Conservation (phyloP, 2,888 invertebrate species). For the Philhelius pedissequus region DNA sequence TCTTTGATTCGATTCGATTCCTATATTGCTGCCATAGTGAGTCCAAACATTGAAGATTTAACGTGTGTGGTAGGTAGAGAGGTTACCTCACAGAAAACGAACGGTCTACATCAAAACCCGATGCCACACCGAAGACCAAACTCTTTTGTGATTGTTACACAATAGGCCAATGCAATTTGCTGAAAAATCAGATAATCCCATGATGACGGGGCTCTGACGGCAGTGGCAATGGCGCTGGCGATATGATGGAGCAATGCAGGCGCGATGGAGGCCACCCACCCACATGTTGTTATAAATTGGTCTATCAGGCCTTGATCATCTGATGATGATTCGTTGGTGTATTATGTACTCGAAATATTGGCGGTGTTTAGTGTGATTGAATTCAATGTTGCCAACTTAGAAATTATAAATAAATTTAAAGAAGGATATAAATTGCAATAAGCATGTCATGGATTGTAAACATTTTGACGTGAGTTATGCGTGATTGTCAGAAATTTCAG, state of each 20-base stretch:
- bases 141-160: constrained; percentile 46
- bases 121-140: constrained; percentile 7
- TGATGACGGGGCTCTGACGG: constrained; percentile 39
- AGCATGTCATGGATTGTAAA: no score
- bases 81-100: neutral
- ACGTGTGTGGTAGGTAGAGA: constrained; percentile 28
- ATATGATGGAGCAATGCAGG: constrained; percentile 15
- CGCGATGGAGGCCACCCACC: constrained; percentile 56
- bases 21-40: neutral
- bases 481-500: no score
- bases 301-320: constrained; percentile 59
- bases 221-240: constrained; percentile 2
- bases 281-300: constrained; percentile 62
- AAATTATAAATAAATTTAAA: neutral
- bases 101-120: neutral
- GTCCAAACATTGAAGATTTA: neutral
- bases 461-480: no score
- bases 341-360: neutral
- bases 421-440: no score
- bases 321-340: constrained; percentile 15
- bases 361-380: neutral
- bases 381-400: neutral
- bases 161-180: constrained; percentile 67
- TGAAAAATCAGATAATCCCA: constrained; percentile 65
- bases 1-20: constrained; percentile 49